Evolutionary conservation across 2,888 invertebrate species (phyloP).

Genomic region (Caenorhabditis panamensis): DNA sequence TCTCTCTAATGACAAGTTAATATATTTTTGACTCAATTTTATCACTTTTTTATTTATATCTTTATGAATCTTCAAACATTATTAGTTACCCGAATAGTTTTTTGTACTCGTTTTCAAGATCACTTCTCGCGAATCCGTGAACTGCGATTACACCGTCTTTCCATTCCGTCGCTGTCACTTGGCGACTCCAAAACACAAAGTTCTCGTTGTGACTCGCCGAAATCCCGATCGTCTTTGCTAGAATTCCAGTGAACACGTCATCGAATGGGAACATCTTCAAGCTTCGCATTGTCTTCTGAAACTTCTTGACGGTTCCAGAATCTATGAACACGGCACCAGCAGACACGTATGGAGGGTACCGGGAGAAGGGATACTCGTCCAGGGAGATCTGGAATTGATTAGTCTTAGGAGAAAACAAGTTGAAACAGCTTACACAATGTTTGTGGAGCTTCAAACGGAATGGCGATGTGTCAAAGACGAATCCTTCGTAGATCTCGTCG

Average conservation of each 20-base stretch:
- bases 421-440: conserved; percentile 61
- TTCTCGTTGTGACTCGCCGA: conserved; percentile 62
- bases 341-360: conserved; percentile 79
- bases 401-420: neutral
- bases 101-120: conserved; percentile 45
- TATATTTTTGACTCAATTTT: conserved; percentile 12
- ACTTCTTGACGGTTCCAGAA: conserved; percentile 64
- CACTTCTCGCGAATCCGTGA: conserved; percentile 41
- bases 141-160: conserved; percentile 46
- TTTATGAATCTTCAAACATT: neutral
- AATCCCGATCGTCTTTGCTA: conserved; percentile 58
- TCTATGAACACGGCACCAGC: conserved; percentile 78
- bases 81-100: conserved; percentile 16
- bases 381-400: conserved; percentile 69
- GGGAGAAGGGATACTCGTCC: conserved; percentile 75
- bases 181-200: conserved; percentile 64
- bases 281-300: conserved; percentile 65
- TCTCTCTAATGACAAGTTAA: conserved; percentile 33
- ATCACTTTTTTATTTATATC: neutral
- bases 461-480: conserved; percentile 75
- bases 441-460: conserved; percentile 75
- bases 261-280: conserved; percentile 74
- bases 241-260: conserved; percentile 77
- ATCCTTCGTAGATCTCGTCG: conserved; percentile 73
- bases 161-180: conserved; percentile 36